These are phyloP conservation scores for Paramisgurnus dabryanus DNA, from an alignment of 2,113 vertebrate species.

Conservation along the genomic window DNA sequence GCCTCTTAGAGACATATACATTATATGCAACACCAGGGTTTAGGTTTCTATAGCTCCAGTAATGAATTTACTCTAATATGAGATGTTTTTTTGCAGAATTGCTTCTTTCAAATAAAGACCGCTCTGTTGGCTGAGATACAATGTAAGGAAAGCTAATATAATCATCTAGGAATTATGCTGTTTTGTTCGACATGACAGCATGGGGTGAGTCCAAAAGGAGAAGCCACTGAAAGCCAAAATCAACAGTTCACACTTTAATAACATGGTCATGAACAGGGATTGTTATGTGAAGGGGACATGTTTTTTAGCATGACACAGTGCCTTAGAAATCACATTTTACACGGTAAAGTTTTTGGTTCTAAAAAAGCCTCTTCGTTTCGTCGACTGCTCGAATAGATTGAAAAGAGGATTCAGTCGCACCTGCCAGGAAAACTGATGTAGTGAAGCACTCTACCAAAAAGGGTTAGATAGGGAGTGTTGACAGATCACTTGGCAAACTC, in stretches of 20 bases:
- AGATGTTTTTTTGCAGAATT: background rate
- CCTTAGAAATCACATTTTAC: background rate
- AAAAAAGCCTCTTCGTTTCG: background rate
- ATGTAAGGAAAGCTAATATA: slow-evolving; percentile 7
- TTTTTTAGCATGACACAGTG: slow-evolving; percentile 17
- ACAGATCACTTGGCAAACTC: slow-evolving; percentile 53
- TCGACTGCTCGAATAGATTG: background rate
- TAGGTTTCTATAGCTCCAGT: background rate
- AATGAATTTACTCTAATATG: slow-evolving; percentile 8
- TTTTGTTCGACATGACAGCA: slow-evolving; percentile 29
- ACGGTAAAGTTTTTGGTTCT: background rate
- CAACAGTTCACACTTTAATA: slow-evolving; percentile 31
- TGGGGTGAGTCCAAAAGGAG: slow-evolving; percentile 34
- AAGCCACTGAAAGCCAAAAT: slow-evolving; percentile 23
- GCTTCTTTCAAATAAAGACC: background rate
- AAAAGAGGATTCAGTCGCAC: slow-evolving; percentile 38
- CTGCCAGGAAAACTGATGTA: slow-evolving; percentile 54
- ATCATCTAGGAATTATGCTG: slow-evolving; percentile 4
- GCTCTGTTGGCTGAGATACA: slow-evolving; percentile 8
- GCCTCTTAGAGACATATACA: background rate
- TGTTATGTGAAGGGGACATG: slow-evolving; percentile 19
- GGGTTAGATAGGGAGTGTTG: slow-evolving; percentile 41
- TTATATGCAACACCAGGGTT: slow-evolving; percentile 1
- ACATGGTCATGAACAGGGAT: background rate
- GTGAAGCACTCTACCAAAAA: slow-evolving; percentile 56